phyloP scores from a whole-genome alignment of 2,113 vertebrate species.

The Artemisiospiza belli region DNA sequence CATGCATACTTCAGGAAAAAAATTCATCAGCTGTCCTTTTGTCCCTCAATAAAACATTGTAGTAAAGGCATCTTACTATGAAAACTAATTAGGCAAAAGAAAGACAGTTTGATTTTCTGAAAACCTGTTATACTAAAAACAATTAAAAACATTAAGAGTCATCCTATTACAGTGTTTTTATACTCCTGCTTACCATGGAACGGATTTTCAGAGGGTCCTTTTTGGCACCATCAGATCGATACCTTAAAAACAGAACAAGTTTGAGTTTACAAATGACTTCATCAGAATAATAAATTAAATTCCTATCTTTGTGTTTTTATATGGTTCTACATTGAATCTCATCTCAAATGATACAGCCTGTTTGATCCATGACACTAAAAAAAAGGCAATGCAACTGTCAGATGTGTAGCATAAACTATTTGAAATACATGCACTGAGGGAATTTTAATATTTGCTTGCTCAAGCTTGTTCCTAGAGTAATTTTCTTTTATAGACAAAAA shows the following conservation, averaged over 20 bases:
- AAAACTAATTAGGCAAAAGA: neutral
- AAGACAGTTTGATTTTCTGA: neutral
- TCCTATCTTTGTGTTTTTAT: neutral
- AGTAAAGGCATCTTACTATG: neutral
- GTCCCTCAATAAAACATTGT: neutral
- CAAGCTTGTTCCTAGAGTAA: neutral
- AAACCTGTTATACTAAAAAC: neutral
- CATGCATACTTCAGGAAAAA: neutral
- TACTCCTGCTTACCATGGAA: conserved; percentile 87
- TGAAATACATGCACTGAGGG: neutral
- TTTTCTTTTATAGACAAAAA: neutral
- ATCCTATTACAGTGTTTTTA: neutral
- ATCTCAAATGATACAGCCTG: neutral
- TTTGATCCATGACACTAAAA: neutral
- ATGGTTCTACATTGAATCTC: neutral
- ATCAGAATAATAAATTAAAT: neutral
- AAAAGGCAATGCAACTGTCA: neutral
- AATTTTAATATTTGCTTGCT: neutral
- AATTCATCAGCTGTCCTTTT: neutral
- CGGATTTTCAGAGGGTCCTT: conserved; percentile 95
- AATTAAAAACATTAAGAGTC: neutral
- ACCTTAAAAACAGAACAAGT: conserved; percentile 75
- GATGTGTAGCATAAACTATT: neutral
- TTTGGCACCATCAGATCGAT: conserved; percentile 93
- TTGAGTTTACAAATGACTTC: neutral